Base-by-base conservation (phyloP, 2,113 vertebrate genomes). In the Dunckerocampus dactyliophorus region DNA sequence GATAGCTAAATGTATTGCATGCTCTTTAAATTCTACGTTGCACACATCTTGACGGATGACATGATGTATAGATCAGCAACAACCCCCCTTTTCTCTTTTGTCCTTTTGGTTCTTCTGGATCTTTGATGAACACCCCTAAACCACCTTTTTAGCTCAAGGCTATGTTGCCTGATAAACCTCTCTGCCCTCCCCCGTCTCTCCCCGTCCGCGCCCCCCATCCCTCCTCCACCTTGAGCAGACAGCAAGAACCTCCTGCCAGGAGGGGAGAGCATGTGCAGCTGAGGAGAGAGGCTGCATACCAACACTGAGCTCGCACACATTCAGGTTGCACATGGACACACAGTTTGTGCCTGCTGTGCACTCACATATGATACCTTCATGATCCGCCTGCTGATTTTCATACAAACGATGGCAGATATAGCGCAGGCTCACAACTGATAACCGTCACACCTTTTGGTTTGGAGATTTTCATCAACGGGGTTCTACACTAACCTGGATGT, bases 201-300 rank as follows among this genome's bases (percentile, higher is more conserved):
- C 45, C 10, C 50, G 19, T 24, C 39, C 15, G 39, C 17, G 15
- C 12, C 28, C 28, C 61, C 37, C 31, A 1, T 74, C 51, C 67
- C 75, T 2, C 58, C 75, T 54, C 78, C 75, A 69, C 69, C 82
- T 66, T 62, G 21, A 20, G 0, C 71, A 52, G 43, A 47, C 6
- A 59, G 65, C 74, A 66, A 63, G 62, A 77, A 80, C 49, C 74
- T 82, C 77, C 78, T 71, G 60, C 12, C 69, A 72, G 74, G 69
- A 62, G 71, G 56, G 67, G 24, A 46, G 47, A 60, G 63, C 57
- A 46, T 75, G 72, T 74, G 19, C 21, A 9, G n/a, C 53, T 51
- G 66, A 55, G 66, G 47, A 63, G 58, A 22, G 63, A 46, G 63
- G 58, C 79, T 56, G 67, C 76, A 83, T 77, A 77, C 73, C 71